Evolutionary conservation across 2,113 vertebrate species (phyloP).

Genomic region (Embiotoca jacksoni): DNA sequence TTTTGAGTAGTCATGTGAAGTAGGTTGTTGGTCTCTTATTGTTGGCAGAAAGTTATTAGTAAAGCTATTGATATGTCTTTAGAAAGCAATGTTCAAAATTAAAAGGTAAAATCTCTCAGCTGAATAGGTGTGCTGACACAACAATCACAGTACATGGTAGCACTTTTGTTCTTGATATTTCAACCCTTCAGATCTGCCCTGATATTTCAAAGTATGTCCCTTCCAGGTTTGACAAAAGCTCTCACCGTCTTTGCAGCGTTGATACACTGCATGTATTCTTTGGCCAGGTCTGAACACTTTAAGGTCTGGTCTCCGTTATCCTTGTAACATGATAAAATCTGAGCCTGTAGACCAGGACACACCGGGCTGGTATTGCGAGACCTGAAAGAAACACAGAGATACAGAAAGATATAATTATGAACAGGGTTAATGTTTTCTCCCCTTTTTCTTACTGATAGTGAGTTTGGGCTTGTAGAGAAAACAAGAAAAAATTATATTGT

Average conservation of each 20-base stretch:
- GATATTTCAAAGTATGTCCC: not conserved
- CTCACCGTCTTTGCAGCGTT: constrained; percentile 90
- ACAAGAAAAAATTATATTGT: too few species aligned
- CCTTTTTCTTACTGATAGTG: too few species aligned
- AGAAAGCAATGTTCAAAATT: not conserved
- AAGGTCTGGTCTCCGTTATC: constrained; percentile 88
- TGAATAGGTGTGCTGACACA: not conserved
- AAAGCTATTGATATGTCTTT: not conserved
- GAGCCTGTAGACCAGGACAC: constrained; percentile 88
- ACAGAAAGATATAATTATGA: constrained; percentile 11
- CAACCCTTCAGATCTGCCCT: not conserved
- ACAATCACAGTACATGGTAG: not conserved
- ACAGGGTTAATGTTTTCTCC: not conserved
- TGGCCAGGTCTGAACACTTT: constrained; percentile 91
- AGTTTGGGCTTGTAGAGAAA: too few species aligned
- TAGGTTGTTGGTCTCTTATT: not conserved
- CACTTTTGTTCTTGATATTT: not conserved
- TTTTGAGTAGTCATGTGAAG: constrained; percentile 12
- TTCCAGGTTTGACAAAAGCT: not conserved
- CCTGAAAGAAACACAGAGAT: constrained; percentile 68
- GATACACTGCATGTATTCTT: constrained; percentile 92
- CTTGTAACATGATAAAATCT: constrained; percentile 91
- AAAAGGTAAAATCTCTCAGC: not conserved
- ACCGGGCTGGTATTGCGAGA: constrained; percentile 84
- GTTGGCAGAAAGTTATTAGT: not conserved